Evolutionary conservation across 2,113 vertebrate genomes (phyloP).

Genomic region (Regulus satrapa): DNA sequence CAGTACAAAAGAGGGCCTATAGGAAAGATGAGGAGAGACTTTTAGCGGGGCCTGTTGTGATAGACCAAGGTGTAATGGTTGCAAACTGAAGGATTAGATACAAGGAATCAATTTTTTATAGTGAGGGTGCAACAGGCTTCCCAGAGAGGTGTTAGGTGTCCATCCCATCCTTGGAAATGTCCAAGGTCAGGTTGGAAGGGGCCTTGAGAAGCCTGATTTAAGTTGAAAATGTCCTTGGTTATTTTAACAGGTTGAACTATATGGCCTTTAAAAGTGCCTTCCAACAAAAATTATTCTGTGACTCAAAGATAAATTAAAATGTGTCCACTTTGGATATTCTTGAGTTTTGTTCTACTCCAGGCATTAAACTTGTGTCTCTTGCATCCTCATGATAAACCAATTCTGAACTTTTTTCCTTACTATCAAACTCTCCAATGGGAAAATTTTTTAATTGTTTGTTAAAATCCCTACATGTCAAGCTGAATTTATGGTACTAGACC

Average conservation of each 20-base stretch:
- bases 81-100: neutral
- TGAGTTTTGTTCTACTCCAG: neutral
- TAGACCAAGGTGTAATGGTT: neutral
- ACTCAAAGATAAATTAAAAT: neutral
- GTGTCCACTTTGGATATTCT: neutral
- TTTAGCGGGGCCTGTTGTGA: neutral
- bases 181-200: neutral
- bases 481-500: neutral
- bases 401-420: neutral
- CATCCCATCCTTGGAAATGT: neutral
- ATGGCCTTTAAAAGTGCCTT: neutral
- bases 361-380: neutral
- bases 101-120: neutral
- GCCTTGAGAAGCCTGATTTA: neutral
- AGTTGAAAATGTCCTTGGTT: neutral
- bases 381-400: neutral
- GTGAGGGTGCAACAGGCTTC: neutral
- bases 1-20: neutral
- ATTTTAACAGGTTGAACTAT: neutral
- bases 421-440: neutral
- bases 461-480: neutral
- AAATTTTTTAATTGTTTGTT: neutral
- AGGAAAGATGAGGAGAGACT: neutral
- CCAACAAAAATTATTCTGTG: neutral
- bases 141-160: neutral